Evolutionary conservation across 2,113 vertebrate species (phyloP).

Genomic region (Microcebus ravelobensis): DNA sequence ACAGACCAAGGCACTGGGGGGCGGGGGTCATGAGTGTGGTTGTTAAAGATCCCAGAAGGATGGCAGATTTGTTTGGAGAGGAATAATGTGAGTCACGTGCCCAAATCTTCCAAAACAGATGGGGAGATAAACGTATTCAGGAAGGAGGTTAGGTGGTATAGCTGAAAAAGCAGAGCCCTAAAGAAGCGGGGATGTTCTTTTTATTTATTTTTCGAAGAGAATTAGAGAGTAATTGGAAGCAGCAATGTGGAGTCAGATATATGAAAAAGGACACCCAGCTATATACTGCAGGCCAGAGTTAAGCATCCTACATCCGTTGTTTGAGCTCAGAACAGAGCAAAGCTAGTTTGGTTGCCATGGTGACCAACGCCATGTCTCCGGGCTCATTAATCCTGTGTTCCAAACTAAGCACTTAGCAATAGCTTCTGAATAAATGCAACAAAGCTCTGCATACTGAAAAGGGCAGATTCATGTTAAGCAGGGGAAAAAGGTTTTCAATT

Average conservation of each 20-base stretch:
- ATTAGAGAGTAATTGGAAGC: slow-evolving; percentile 54
- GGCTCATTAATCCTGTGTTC: slow-evolving; percentile 79
- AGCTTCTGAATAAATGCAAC: slow-evolving; percentile 78
- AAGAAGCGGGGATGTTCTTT: slow-evolving; percentile 45
- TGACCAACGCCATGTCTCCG: slow-evolving; percentile 56
- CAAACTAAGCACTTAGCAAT: slow-evolving; percentile 77
- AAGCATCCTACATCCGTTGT: slow-evolving; percentile 58
- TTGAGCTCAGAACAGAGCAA: slow-evolving; percentile 62
- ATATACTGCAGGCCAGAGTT: slow-evolving; percentile 41
- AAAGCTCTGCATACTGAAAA: slow-evolving; percentile 80
- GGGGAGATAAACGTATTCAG: slow-evolving; percentile 20
- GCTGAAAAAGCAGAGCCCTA: background rate
- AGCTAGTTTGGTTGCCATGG: slow-evolving; percentile 73
- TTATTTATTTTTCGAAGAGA: slow-evolving; percentile 43
- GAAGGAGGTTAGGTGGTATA: background rate
- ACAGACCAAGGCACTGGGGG: background rate
- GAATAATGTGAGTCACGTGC: background rate
- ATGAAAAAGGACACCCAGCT: slow-evolving; percentile 61
- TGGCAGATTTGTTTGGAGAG: background rate
- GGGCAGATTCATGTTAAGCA: slow-evolving; percentile 77
- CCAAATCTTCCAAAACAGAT: background rate
- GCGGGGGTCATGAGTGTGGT: background rate
- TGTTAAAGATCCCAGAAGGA: background rate
- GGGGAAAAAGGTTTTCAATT: slow-evolving; percentile 80
- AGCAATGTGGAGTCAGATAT: slow-evolving; percentile 41